phyloP scores from a whole-genome alignment of 1,140 invertebrate species.

The Vanessa atalanta region DNA sequence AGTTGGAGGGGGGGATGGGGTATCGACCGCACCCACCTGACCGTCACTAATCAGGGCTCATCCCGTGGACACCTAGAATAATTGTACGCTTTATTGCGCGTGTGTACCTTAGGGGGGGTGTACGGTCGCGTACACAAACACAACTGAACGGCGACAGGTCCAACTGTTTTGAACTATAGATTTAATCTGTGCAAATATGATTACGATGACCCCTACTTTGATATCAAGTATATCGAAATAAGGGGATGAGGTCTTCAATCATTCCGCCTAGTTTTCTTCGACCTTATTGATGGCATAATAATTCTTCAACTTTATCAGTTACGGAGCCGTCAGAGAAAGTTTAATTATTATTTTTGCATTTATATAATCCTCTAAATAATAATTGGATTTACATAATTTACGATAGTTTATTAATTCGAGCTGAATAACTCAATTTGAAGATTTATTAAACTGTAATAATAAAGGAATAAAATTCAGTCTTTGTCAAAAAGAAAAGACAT shows the following conservation, averaged over 20 bases:
- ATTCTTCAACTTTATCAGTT: neutral
- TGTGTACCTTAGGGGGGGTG: slow-evolving; percentile 1
- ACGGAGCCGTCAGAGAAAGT: neutral
- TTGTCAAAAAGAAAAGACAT: neutral
- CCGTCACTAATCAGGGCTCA: slow-evolving; percentile 78
- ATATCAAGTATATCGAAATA: slow-evolving; percentile 18
- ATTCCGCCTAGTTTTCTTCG: slow-evolving; percentile 2
- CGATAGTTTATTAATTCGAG: neutral
- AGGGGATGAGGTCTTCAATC: slow-evolving; percentile 9
- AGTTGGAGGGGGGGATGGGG: slow-evolving; percentile 49
- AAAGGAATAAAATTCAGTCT: neutral
- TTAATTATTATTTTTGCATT: neutral
- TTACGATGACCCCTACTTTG: slow-evolving; percentile 29
- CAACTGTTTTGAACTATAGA: slow-evolving; percentile 18
- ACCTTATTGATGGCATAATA: neutral
- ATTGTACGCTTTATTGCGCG: slow-evolving; percentile 50
- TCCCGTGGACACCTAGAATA: slow-evolving; percentile 75
- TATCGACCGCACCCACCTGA: slow-evolving; percentile 77
- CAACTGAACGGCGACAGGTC: slow-evolving; percentile 32
- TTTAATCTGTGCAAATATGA: slow-evolving; percentile 11
- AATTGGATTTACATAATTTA: slow-evolving; percentile 6
- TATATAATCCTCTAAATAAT: neutral
- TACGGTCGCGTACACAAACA: slow-evolving; percentile 49
- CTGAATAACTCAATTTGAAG: neutral
- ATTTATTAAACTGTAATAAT: neutral